These are phyloP conservation scores for Drosophila parabipectinata DNA, from an alignment of 1,140 invertebrate species.

Conservation along the genomic window DNA sequence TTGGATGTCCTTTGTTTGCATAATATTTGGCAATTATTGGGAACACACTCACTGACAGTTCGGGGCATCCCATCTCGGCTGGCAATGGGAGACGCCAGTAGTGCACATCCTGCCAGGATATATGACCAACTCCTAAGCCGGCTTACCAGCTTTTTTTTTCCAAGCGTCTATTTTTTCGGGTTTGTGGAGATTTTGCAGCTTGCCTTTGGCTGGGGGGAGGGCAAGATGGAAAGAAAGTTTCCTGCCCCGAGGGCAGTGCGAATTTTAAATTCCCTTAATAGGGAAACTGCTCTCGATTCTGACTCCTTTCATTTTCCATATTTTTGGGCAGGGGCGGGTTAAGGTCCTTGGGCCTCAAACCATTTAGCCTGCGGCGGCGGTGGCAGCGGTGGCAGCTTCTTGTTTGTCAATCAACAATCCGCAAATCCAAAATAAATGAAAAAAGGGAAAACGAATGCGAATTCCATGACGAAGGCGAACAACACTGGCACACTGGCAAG, in stretches of 20 bases:
- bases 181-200: constrained; percentile 36
- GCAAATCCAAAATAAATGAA: constrained; percentile 33
- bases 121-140: constrained; percentile 55
- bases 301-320: constrained; percentile 4
- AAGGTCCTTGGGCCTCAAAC: constrained; percentile 7
- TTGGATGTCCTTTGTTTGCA: constrained; percentile 74
- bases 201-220: constrained; percentile 16
- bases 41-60: constrained; percentile 73
- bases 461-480: background rate
- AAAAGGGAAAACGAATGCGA: constrained; percentile 16
- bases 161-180: background rate
- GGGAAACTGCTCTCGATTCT: background rate
- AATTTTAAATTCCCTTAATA: constrained; percentile 33
- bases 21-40: constrained; percentile 83
- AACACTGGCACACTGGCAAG: background rate
- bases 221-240: constrained; percentile 47
- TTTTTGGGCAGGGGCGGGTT: constrained; percentile 7
- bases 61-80: background rate
- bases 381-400: constrained; percentile 38
- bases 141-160: constrained; percentile 55
- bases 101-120: constrained; percentile 41
- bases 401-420: constrained; percentile 60
- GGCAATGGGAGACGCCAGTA: background rate
- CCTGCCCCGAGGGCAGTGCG: constrained; percentile 55
- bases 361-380: constrained; percentile 39